Evolutionary conservation across 1,140 invertebrate genomes (phyloP).

Genomic region (Phortica variegata): DNA sequence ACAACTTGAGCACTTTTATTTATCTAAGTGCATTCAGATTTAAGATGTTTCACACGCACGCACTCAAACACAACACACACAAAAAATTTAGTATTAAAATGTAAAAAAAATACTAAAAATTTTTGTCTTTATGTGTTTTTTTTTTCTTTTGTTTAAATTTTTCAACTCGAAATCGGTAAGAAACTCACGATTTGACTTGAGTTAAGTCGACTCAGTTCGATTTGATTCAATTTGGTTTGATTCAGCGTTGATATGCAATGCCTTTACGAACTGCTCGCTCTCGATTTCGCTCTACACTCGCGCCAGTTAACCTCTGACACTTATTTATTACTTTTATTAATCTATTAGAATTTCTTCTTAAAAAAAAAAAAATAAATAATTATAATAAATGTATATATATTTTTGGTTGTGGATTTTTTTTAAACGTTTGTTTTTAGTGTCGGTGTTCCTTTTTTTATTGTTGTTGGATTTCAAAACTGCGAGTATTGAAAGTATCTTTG

Average conservation of each 20-base stretch:
- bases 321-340: conserved; percentile 21
- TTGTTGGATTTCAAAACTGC: conserved; percentile 17
- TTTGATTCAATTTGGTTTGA: conserved; percentile 1
- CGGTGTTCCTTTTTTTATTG: conserved; percentile 3
- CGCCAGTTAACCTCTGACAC: conserved; percentile 30
- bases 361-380: too few relatives aligned
- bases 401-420: conserved; percentile 13
- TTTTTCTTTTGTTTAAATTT: conserved; percentile 13
- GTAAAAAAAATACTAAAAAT: too few relatives aligned
- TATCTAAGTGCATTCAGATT: neutral
- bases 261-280: conserved; percentile 9
- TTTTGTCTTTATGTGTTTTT: conserved; percentile 5
- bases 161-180: conserved; percentile 8
- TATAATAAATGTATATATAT: conserved; percentile 5
- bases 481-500: conserved; percentile 8
- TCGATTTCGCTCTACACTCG: conserved; percentile 16
- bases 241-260: neutral
- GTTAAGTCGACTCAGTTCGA: conserved; percentile 1
- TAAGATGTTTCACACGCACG: too few relatives aligned
- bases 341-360: conserved; percentile 18
- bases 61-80: too few relatives aligned
- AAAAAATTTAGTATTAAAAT: too few relatives aligned
- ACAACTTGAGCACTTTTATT: conserved; percentile 4
- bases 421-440: neutral
- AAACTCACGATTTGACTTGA: neutral